Evolutionary conservation across 2,797 vertebrate species (phyloP), one percentile per base, ranked within the genome.

Genomic region (Paramormyrops hopkinsi): DNA sequence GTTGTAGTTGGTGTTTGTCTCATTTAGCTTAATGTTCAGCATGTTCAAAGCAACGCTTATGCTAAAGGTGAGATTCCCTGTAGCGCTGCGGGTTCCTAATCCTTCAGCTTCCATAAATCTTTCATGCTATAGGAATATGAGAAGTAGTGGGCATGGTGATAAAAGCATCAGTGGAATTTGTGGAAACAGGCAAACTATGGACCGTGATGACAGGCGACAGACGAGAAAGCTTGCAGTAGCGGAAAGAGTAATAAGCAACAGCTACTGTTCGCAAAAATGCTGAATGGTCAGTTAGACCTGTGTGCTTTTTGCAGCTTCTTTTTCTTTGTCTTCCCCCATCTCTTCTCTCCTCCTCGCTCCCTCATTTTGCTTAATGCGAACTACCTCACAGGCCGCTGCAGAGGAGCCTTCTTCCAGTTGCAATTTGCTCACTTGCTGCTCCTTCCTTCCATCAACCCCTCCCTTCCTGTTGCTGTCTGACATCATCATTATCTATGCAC

Each of bases 321-420:
- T 46, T 89, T 56, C 41, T 65, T 89, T 73, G 33, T 79, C 14
- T 83, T 86, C 25, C 53, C 44, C 73, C 51, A 87, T 86, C 59
- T 37, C 69, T 46, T 44, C 53, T 73, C 29, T 51, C 65, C 9
- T 51, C 19, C 88, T 59, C n/a, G n/a, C 82, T 89, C 59, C 69
- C 53, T 59, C 54, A 2, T 88, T 90, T 88, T 87, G 82, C 89
- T 89, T 85, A 51, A 56, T 2, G 91, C 89, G 90, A 91, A 92
- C 93, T 94, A 92, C 92, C 93, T 94, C 93, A 90, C 92, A 92
- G 91, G 94, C 94, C 94, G 94, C 93, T 90, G 91, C 93, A 92
- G 92, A 90, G 11, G 62, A 69, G 54, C 90, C 93, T 91, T 92
- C 92, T 94, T 94, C 93, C 92, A 92, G 5, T 94, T 93, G 56